Evolutionary conservation across 2,888 invertebrate genomes (phyloP).

Genomic region (Andrena haemorrhoa): DNA sequence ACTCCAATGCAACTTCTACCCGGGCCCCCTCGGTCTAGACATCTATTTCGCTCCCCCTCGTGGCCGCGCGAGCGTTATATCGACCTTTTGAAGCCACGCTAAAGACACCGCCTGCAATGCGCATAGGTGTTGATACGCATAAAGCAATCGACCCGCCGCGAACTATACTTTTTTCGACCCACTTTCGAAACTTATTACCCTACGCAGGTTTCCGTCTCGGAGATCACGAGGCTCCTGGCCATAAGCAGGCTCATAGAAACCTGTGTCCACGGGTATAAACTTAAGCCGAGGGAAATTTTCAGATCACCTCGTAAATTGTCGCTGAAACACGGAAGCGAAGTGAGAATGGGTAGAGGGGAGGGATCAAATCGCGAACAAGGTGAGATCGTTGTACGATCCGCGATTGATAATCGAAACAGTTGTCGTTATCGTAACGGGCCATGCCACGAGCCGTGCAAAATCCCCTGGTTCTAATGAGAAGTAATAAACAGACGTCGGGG

Average conservation of each 20-base stretch:
- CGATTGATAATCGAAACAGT: constrained; percentile 55
- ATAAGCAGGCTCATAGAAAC: not conserved
- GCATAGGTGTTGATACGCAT: constrained; percentile 61
- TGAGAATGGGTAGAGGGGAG: not conserved
- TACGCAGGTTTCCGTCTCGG: constrained; percentile 18
- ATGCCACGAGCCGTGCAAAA: constrained; percentile 9
- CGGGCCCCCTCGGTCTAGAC: constrained; percentile 4
- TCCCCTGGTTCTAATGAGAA: constrained; percentile 49
- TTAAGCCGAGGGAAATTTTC: constrained; percentile 36
- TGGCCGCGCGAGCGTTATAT: constrained; percentile 26
- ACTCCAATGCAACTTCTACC: constrained; percentile 1
- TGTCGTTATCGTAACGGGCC: constrained; percentile 31
- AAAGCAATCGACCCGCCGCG: constrained; percentile 38
- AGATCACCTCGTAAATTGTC: constrained; percentile 56
- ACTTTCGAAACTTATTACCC: constrained; percentile 50
- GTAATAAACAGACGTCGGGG: constrained; percentile 40
- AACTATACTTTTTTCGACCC: constrained; percentile 38
- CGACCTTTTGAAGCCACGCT: constrained; percentile 54
- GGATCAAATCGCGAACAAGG: constrained; percentile 29
- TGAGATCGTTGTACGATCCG: constrained; percentile 35
- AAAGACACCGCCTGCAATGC: constrained; percentile 62
- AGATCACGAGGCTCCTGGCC: constrained; percentile 7
- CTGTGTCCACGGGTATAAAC: constrained; percentile 35
- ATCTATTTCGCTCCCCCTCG: constrained; percentile 15
- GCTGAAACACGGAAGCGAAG: constrained; percentile 18